Evolutionary conservation across 2,113 vertebrate genomes (phyloP).

Genomic region (Camelus bactrianus): DNA sequence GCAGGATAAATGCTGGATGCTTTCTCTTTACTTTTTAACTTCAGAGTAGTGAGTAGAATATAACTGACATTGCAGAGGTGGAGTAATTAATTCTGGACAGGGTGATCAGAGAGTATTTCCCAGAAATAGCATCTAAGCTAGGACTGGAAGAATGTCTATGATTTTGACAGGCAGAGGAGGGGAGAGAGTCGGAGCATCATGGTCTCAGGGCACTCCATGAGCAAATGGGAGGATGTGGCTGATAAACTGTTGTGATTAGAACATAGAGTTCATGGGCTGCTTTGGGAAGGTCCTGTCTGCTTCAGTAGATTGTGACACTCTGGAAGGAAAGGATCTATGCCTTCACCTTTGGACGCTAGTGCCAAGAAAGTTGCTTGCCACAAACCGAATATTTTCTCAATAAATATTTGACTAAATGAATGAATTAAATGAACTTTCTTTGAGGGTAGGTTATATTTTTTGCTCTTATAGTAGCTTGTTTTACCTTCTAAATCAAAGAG

Average conservation of each 20-base stretch:
- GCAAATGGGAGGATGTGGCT: neutral
- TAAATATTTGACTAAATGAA: constrained; percentile 12
- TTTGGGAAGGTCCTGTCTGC: neutral
- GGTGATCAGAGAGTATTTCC: constrained; percentile 25
- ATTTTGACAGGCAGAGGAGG: neutral
- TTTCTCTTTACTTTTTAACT: neutral
- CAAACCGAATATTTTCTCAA: neutral
- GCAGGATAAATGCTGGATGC: neutral
- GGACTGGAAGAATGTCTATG: neutral
- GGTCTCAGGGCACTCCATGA: neutral
- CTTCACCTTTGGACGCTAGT: neutral
- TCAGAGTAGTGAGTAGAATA: neutral
- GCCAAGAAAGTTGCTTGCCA: neutral
- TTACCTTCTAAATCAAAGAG: constrained; percentile 27
- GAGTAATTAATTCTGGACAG: neutral
- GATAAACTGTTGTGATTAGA: neutral
- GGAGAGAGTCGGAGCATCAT: neutral
- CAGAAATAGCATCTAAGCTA: neutral
- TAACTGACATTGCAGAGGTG: neutral
- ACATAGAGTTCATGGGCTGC: neutral
- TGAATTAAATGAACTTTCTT: neutral
- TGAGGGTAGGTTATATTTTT: neutral
- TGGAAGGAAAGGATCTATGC: neutral
- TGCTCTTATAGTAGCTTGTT: neutral
- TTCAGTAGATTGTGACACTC: neutral